Evolutionary conservation across 2,797 vertebrate genomes (phyloP).

Genomic region (Lepilemur septentrionalis): DNA sequence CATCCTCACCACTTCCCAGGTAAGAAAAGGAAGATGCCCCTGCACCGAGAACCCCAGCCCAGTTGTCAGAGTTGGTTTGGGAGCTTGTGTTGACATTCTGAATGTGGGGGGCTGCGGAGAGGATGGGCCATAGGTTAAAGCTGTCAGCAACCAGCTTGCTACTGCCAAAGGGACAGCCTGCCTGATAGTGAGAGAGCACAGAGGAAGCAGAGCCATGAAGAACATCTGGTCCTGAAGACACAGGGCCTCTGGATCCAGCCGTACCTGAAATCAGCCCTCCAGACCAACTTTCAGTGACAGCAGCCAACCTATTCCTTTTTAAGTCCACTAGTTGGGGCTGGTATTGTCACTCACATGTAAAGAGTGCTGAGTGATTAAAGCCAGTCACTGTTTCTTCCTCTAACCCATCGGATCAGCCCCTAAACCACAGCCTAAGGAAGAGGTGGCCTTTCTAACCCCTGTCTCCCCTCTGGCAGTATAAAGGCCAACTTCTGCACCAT

Average conservation of each 20-base stretch:
- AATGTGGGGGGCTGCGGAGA: background rate
- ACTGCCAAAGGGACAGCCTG: background rate
- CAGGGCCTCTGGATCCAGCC: background rate
- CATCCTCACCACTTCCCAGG: accelerated
- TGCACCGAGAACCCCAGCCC: slow-evolving; percentile 7
- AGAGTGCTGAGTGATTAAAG: background rate
- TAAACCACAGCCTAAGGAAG: background rate
- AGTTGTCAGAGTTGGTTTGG: background rate
- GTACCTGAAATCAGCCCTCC: background rate
- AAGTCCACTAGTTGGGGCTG: background rate
- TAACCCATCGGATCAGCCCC: background rate
- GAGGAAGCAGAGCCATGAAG: background rate
- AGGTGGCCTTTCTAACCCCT: background rate
- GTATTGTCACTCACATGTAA: background rate
- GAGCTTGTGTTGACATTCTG: background rate
- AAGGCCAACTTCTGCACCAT: background rate
- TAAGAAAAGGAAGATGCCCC: background rate
- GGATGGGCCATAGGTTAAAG: background rate
- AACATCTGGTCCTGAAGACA: background rate
- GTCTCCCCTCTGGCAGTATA: background rate
- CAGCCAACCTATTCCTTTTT: background rate
- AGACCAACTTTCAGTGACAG: background rate
- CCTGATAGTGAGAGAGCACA: background rate
- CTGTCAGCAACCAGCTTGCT: background rate
- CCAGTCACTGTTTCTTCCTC: background rate